A percentile compares a stretch with the other conserved stretches of the same genome.
Conservation (phyloP, 2,888 invertebrate genomes). For the Heliothis peltigera region DNA sequence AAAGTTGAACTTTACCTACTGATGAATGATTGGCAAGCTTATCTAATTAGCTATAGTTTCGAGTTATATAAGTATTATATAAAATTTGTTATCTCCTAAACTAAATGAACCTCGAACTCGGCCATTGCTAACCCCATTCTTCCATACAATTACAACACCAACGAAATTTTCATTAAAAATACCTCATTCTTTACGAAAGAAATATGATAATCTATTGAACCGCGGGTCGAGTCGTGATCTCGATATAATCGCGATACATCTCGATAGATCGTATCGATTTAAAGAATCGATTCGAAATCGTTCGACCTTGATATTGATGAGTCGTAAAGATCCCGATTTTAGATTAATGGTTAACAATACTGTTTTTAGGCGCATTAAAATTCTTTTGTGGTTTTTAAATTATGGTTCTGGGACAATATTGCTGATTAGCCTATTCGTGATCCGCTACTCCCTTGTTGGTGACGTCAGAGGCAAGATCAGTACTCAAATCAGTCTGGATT, state of each 20-base stretch:
- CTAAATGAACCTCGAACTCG: constrained; percentile 25
- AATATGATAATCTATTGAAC: constrained; percentile 79
- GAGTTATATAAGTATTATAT: constrained; percentile 10
- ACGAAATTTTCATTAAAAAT: constrained; percentile 61
- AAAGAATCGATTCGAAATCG: constrained; percentile 78
- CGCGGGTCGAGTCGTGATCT: constrained; percentile 78
- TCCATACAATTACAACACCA: constrained; percentile 45
- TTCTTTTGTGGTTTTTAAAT: constrained; percentile 49
- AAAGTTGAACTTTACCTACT: background rate
- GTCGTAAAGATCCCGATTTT: constrained; percentile 69
- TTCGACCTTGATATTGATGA: constrained; percentile 78
- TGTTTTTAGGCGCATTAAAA: constrained; percentile 61
- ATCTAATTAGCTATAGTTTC: background rate
- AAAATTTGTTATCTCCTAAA: constrained; percentile 14
- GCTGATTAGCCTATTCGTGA: background rate
- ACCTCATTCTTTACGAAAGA: constrained; percentile 61
- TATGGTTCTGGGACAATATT: constrained; percentile 41
- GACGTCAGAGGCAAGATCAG: background rate
- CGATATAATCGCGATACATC: constrained; percentile 71
- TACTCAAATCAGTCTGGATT: background rate
- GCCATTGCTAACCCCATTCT: constrained; percentile 22
- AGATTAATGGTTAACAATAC: constrained; percentile 72
- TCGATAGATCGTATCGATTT: constrained; percentile 77
- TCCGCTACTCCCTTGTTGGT: background rate
- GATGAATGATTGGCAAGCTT: background rate